A percentile compares a stretch with the other conserved stretches of the same genome.
These are phyloP conservation scores for Drepana falcataria DNA, from an alignment of 2,888 invertebrate species.

Conservation along the genomic window DNA sequence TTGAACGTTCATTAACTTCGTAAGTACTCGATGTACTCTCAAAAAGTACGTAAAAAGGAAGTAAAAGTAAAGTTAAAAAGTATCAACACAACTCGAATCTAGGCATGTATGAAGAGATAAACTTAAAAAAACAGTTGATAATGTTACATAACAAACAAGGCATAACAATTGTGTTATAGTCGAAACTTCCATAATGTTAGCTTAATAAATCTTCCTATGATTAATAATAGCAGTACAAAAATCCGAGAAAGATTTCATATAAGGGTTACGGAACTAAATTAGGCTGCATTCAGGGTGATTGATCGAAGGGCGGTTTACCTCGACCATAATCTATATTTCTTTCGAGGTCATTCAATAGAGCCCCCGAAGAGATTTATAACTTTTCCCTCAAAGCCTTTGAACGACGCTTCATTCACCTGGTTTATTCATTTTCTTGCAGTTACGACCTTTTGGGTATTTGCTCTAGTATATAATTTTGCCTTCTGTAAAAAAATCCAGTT, in stretches of 20 bases:
- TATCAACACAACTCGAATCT: no score
- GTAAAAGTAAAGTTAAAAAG: no score
- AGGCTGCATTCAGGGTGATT: constrained; percentile 33
- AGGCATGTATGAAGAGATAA: no score
- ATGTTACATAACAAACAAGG: no score
- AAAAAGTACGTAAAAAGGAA: no score
- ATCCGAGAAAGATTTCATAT: constrained; percentile 11
- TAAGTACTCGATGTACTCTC: no score
- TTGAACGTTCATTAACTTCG: no score
- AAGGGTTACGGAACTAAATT: constrained; percentile 29
- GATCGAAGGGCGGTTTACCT: constrained; percentile 29
- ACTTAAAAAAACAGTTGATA: no score
- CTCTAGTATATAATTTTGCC: no score
- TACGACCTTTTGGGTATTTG: no score
- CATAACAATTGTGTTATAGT: no score
- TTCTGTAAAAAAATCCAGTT: no score
- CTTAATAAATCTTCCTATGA: constrained; percentile 2
- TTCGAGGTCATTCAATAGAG: constrained; percentile 22
- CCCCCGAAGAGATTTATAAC: constrained; percentile 16
- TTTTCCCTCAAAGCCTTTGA: constrained; percentile 7
- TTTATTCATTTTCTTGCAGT: neutral
- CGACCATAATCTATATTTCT: constrained; percentile 21
- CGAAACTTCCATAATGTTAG: neutral
- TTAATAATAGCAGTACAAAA: constrained; percentile 15
- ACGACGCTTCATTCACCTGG: neutral